phyloP scores from a whole-genome alignment of 2,888 invertebrate genomes.

The Tupiocoris notatus region DNA sequence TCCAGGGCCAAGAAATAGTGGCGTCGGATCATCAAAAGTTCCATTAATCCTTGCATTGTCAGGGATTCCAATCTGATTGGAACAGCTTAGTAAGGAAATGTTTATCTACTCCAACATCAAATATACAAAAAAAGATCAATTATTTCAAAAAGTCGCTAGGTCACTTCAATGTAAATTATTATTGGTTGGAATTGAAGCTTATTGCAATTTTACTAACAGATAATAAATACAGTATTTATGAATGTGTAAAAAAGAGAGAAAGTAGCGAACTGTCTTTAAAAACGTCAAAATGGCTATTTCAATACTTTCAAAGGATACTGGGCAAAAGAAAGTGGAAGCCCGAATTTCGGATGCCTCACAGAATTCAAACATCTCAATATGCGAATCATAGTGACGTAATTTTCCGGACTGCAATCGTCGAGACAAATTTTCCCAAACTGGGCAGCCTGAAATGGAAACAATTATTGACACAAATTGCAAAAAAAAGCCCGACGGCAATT shows the following conservation, averaged over 20 bases:
- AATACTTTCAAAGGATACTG: constrained; percentile 69
- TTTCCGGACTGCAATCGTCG: constrained; percentile 68
- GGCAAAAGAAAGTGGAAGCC: constrained; percentile 83
- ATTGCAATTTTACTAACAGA: too few relatives aligned
- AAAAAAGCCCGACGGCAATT: not conserved
- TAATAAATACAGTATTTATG: too few relatives aligned
- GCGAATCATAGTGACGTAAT: constrained; percentile 83
- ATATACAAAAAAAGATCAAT: not conserved
- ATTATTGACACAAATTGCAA: not conserved
- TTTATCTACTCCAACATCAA: not conserved
- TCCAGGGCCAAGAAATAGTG: constrained; percentile 88
- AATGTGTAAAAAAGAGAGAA: too few relatives aligned
- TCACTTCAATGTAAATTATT: too few relatives aligned
- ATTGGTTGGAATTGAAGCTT: too few relatives aligned
- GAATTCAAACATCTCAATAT: constrained; percentile 87
- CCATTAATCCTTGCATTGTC: constrained; percentile 74
- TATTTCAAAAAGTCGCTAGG: too few relatives aligned
- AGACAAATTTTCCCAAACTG: constrained; percentile 95
- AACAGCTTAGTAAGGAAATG: not conserved
- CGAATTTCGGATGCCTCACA: constrained; percentile 78
- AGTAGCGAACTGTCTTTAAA: too few relatives aligned
- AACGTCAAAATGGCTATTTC: too few relatives aligned
- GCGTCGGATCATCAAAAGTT: constrained; percentile 81
- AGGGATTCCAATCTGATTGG: constrained; percentile 64
- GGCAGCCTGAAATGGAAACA: constrained; percentile 65